A percentile compares a stretch with the other conserved stretches of the same genome.
Conservation (phyloP, 2,888 invertebrate genomes). For the Tetheella fluctuosa region DNA sequence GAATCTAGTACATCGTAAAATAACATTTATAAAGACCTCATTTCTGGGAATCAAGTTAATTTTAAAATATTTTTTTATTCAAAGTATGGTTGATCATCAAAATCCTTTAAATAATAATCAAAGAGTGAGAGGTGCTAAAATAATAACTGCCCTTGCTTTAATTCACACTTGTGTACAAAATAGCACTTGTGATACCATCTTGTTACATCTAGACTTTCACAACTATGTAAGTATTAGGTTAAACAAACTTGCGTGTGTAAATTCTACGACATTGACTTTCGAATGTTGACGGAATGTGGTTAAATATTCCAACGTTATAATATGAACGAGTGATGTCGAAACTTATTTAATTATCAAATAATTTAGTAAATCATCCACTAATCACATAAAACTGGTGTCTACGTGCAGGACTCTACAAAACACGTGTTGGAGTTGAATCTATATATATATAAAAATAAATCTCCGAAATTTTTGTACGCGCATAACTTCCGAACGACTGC, state of each 20-base stretch:
- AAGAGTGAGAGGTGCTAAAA: constrained; percentile 1
- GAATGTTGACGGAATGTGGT: constrained; percentile 9
- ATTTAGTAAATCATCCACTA: background rate
- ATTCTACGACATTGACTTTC: constrained; percentile 18
- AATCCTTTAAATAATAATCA: no score
- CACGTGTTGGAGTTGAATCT: no score
- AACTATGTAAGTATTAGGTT: constrained; percentile 19
- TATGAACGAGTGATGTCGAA: background rate
- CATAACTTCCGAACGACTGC: no score
- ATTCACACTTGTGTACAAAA: background rate
- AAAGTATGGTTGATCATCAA: no score
- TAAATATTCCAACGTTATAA: background rate
- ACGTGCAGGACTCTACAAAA: no score
- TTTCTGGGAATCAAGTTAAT: no score
- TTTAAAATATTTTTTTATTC: no score
- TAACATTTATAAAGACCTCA: no score
- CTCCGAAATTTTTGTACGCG: no score
- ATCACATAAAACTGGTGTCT: no score
- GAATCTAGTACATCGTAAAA: no score
- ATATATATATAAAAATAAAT: no score
- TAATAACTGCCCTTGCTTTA: background rate
- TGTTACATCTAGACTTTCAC: constrained; percentile 28
- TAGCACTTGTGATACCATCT: constrained; percentile 12
- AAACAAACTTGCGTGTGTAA: constrained; percentile 11
- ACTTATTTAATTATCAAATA: background rate